These are phyloP conservation scores for Euborellia annulipes DNA, from an alignment of 1,140 invertebrate genomes.

Conservation along the genomic window DNA sequence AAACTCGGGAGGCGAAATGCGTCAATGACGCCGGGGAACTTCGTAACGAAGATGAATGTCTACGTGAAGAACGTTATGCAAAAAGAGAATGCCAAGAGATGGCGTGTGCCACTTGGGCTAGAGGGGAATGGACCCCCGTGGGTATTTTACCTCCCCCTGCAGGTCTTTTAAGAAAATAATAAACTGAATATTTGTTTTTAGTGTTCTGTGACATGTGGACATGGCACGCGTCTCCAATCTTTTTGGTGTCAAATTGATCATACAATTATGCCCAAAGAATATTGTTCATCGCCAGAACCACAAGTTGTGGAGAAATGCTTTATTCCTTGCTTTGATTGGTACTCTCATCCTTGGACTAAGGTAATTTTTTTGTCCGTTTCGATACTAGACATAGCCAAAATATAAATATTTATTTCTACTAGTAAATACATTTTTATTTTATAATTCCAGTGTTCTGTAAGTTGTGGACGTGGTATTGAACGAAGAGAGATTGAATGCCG, in stretches of 20 bases:
- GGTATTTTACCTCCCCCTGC: conserved; percentile 21
- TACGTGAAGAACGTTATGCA: conserved; percentile 30
- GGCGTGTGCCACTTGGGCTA: conserved; percentile 46
- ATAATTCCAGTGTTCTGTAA: not conserved
- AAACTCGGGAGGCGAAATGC: conserved; percentile 40
- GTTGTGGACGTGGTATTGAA: not conserved
- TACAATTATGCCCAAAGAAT: no score
- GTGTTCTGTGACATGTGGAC: no score
- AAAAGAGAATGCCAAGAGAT: conserved; percentile 39
- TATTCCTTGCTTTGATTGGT: no score
- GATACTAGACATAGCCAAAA: no score
- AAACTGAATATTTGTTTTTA: conserved; percentile 14
- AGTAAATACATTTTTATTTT: no score
- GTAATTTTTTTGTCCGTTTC: no score
- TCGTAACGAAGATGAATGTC: conserved; percentile 37
- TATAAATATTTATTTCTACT: no score
- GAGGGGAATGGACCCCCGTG: conserved; percentile 42
- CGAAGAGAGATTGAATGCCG: conserved; percentile 2
- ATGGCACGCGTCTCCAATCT: no score
- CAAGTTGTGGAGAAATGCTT: no score
- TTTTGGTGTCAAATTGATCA: no score
- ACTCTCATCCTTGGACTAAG: no score
- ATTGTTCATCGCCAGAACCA: no score
- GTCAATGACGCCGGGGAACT: conserved; percentile 30
- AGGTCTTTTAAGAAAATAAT: conserved; percentile 2